phyloP scores from a whole-genome alignment of 1,140 invertebrate genomes.

The Drosophila chauvacae region DNA sequence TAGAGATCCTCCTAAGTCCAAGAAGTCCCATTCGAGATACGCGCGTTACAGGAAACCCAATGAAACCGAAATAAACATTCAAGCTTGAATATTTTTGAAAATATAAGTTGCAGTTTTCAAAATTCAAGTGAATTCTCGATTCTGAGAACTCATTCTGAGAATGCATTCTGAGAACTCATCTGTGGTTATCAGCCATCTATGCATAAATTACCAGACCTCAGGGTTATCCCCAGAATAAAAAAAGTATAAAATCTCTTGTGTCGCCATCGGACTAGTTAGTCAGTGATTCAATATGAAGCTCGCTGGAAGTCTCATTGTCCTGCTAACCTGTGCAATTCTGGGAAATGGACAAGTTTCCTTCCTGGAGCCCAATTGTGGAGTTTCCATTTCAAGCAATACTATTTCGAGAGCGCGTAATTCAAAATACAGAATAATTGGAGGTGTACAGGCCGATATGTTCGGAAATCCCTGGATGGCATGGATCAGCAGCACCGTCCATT shows the following conservation, averaged over 20 bases:
- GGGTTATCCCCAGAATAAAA: not conserved
- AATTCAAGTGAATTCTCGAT: not conserved
- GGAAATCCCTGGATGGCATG: slow-evolving; percentile 28
- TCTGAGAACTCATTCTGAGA: not conserved
- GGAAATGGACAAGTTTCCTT: slow-evolving; percentile 5
- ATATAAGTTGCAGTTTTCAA: no score
- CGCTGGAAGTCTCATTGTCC: not conserved
- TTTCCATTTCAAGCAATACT: not conserved
- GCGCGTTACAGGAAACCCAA: no score
- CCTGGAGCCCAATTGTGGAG: slow-evolving; percentile 2
- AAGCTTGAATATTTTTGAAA: no score
- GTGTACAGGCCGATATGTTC: not conserved
- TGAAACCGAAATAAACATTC: no score
- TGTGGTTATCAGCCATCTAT: not conserved
- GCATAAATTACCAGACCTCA: not conserved
- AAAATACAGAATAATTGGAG: not conserved
- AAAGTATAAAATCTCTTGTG: not conserved
- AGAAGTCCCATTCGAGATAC: no score
- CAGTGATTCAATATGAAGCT: not conserved
- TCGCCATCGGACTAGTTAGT: not conserved
- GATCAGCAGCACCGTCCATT: not conserved
- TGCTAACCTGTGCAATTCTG: not conserved
- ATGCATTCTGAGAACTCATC: not conserved
- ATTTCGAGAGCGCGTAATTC: not conserved
- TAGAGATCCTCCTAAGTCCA: no score